A percentile compares a stretch with the other conserved stretches of the same genome.
phyloP scores from a whole-genome alignment of 2,113 vertebrate genomes.

The Brienomyrus longianalis region DNA sequence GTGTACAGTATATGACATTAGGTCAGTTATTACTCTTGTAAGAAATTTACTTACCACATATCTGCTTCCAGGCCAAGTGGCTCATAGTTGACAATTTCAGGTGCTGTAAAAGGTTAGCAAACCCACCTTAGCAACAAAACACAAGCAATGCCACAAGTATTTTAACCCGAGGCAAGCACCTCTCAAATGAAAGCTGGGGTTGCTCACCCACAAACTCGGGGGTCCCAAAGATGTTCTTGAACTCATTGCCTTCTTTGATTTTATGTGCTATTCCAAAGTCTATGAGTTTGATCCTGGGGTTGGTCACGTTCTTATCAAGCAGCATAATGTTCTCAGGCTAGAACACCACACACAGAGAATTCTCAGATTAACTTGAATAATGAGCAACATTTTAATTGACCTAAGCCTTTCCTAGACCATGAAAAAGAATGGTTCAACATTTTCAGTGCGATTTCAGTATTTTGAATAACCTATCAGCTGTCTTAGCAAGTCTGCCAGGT shows the following conservation, averaged over 20 bases:
- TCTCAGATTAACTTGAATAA: background rate
- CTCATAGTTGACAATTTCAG: conserved; percentile 96
- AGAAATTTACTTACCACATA: conserved; percentile 85
- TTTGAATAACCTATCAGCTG: background rate
- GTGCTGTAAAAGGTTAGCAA: conserved; percentile 60
- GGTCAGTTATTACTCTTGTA: background rate
- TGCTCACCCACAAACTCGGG: conserved; percentile 90
- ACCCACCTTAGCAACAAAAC: background rate
- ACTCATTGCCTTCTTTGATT: conserved; percentile 90
- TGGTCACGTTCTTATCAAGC: conserved; percentile 85
- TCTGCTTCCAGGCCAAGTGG: conserved; percentile 90
- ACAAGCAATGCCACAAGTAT: background rate
- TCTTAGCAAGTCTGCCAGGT: background rate
- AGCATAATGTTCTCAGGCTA: conserved; percentile 98
- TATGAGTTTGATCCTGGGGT: conserved; percentile 91
- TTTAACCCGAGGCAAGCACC: background rate
- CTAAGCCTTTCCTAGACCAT: background rate
- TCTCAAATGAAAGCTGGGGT: background rate
- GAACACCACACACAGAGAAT: background rate
- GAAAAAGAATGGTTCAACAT: background rate
- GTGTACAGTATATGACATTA: background rate
- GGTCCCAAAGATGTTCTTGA: conserved; percentile 96
- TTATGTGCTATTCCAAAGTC: conserved; percentile 96
- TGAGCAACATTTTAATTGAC: background rate
- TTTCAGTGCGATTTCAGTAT: background rate